Evolutionary conservation across 2,797 vertebrate species (phyloP), one percentile per base, ranked within the genome.

Genomic region (Manis crassicaudata): DNA sequence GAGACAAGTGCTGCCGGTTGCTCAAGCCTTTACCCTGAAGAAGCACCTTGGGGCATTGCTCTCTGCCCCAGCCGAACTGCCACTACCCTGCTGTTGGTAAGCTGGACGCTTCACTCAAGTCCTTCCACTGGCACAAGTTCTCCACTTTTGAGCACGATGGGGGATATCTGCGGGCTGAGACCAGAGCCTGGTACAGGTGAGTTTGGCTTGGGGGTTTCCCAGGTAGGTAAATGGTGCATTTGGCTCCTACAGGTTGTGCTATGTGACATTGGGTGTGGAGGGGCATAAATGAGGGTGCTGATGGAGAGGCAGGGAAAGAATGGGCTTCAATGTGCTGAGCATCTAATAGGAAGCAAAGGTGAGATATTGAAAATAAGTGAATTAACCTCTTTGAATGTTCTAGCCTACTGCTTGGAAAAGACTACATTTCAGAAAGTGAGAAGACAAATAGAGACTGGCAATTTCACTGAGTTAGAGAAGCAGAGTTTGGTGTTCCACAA

Each of bases 161-260:
- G 10, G 40, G 23, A 37, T 20, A 6, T 12, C 23, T 0, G 3
- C 23, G 25, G 50, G 56, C 18, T 10, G 92, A 63, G 50, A 9
- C 54, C 7, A 7, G 37, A 60, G 32, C 58, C 56, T 43, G 8
- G 32, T 11, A 43, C 21, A 11, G 52, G 32, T 83, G 52, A 89
- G 60, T 27, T 9, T 21, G 16, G 12, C 2, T 7, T 40, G 16
- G 23, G 46, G 14, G n/a, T 21, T 40, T 63, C 7, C 32, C 7
- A 6, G 25, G 65, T 46, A 88, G 37, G 46, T 32, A 73, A 9
- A 23, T 1, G 3, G 29, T 1, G 0, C 50, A 46, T 8, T n/a
- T 56, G 60, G 6, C 1, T 2, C 29, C 10, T 0, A 1, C 35
- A 56, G 23, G 18, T 13, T 35, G 20, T 40, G 10, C 37, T 52